Evolutionary conservation across 2,797 vertebrate species (phyloP), one percentile per base, ranked within the genome.

Genomic region (Dallia pectoralis): DNA sequence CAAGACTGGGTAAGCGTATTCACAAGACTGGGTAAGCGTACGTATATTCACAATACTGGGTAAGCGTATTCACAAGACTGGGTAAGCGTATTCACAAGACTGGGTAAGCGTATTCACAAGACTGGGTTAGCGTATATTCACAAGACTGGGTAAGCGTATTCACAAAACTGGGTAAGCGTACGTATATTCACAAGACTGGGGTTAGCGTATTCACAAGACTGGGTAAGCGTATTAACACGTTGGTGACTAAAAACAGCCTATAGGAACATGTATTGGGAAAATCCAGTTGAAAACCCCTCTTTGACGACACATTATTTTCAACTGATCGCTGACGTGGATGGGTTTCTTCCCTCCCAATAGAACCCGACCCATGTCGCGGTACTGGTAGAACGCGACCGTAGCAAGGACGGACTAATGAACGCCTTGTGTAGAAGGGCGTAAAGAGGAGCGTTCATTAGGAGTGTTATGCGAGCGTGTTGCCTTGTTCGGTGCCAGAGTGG

Each of bases 401-500:
- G n/a, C n/a, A n/a, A n/a, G n/a, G n/a, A n/a, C n/a, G n/a, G n/a
- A n/a, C n/a, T n/a, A n/a, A n/a, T n/a, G n/a, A n/a, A n/a, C n/a
- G n/a, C n/a, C n/a, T n/a, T n/a, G n/a, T n/a, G n/a, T n/a, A n/a
- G 44, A 25, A 68, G 16, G 27, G 27, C 47, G 48, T 47, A 68
- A 29, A 49, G 22, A 48, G 67, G 22, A 29, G 67, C 12, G 67
- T 30, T 68, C 25, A 27, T 68, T 68, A 47, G 51, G 67, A 30
- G 15, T 15, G 44, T 68, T 68, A 18, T 18, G 29, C 56, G 63
- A 56, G 30, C 79, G 65, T 87, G 76, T 74, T 93, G 91, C 93
- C 93, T 93, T 93, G 90, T 91, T 84, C 88, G 89, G 86, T 87
- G 90, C 86, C 84, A 62, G 65, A 82, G 71, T 88, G 88, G 87